A percentile compares a stretch with the other conserved stretches of the same genome.
Evolutionary conservation across 2,888 invertebrate genomes (phyloP).

Genomic region (Homarus gammarus): DNA sequence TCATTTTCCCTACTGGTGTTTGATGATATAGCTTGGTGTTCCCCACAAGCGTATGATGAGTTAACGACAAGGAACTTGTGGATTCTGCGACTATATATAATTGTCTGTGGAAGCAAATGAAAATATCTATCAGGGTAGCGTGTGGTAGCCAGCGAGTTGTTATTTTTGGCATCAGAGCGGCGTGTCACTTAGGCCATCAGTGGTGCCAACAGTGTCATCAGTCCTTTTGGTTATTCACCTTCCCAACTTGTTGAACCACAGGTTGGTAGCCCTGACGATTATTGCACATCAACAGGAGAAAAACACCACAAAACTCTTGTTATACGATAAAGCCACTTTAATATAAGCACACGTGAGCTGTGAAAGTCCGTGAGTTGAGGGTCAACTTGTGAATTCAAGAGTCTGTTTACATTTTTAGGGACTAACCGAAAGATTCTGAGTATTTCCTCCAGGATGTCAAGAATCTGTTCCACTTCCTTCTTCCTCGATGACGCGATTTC

Average conservation of each 20-base stretch:
- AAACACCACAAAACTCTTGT: no score
- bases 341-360: not conserved
- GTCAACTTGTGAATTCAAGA: not conserved
- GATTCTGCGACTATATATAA: not conserved
- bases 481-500: not conserved
- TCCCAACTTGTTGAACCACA: not conserved
- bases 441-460: not conserved
- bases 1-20: no score
- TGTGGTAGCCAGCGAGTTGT: slow-evolving; percentile 16
- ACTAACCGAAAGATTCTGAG: not conserved
- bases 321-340: no score
- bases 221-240: not conserved
- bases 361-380: not conserved
- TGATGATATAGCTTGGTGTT: no score
- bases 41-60: no score
- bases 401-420: slow-evolving; percentile 1
- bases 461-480: not conserved
- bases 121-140: not conserved
- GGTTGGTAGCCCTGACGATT: not conserved
- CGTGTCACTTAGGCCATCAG: slow-evolving; percentile 46
- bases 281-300: no score
- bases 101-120: not conserved
- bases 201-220: slow-evolving; percentile 41
- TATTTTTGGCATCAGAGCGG: slow-evolving; percentile 20
- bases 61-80: not conserved